Evolutionary conservation across 2,113 vertebrate genomes (phyloP), one percentile per base, ranked within the genome.

Genomic region (Octodon degus): DNA sequence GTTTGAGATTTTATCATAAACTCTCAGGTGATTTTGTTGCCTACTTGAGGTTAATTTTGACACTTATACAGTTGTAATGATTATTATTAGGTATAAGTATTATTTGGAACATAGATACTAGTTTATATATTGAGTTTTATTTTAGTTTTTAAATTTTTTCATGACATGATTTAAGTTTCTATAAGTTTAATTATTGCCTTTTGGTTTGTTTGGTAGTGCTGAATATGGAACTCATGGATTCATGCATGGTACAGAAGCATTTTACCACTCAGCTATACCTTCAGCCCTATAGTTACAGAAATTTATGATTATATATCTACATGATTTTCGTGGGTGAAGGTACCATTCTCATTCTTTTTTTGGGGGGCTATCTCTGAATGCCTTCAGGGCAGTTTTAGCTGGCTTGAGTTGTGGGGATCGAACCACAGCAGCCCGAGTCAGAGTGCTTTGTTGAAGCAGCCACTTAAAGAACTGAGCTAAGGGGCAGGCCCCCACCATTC

Each of bases 1-100:
- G 67, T 81, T 82, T 60, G 20, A 37, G 27, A 70, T 83, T 83
- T 91, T 83, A 60, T 83, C 83, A 43, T 83, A 81, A 91, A 83
- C 13, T 34, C 11, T 37, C 25, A 68, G 24, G 37, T 43, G 8
- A 47, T 40, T 90, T 91, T 68, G 43, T 17, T 80, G 11, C 9
- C 19, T 14, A 91, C 40, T 58, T 22, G 25, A 87, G 11, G 12
- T 77, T 89, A 83, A 40, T 95, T 92, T 80, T 92, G 77, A 83
- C 67, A 50, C 37, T 81, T 86, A 30, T n/a, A n/a, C 12, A 74
- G 10, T 7, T 53, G 22, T 40, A 92, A 12, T 8, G 8, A 19
- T 50, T 50, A 50, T 50, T 50, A 10, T 50, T 50, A 50, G 50
- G 50, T 50, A 50, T 50, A 50, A 50, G 67, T 40, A 9, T 88